Conservation (phyloP, 2,797 vertebrate genomes). For the Naso thynnoides region DNA sequence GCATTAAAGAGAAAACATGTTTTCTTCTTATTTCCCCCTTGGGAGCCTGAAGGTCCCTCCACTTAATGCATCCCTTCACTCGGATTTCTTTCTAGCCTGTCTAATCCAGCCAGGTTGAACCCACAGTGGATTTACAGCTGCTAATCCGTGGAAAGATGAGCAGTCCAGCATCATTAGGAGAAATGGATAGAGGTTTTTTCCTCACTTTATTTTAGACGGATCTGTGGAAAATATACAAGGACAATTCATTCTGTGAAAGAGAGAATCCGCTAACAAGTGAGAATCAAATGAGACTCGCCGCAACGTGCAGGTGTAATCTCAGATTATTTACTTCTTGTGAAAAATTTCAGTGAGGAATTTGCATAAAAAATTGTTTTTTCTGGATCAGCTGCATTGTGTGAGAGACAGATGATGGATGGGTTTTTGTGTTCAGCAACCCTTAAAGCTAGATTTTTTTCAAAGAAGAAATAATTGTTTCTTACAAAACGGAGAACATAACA, state of each 20-base stretch:
- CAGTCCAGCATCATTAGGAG: constrained; percentile 44
- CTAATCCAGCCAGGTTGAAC: constrained; percentile 61
- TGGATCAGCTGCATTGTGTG: not conserved
- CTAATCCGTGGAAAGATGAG: constrained; percentile 61
- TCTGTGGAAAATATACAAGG: constrained; percentile 26
- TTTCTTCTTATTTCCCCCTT: constrained; percentile 27
- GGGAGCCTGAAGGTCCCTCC: constrained; percentile 24
- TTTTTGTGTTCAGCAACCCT: not conserved
- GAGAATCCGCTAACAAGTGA: not conserved
- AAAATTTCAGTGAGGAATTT: not conserved
- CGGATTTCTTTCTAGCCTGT: constrained; percentile 44
- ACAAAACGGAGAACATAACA: no score
- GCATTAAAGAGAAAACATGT: constrained; percentile 37
- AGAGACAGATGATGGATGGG: not conserved
- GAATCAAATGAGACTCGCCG: not conserved
- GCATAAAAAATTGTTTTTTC: not conserved
- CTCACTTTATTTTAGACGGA: constrained; percentile 8
- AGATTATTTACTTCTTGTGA: not conserved
- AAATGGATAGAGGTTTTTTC: constrained; percentile 42
- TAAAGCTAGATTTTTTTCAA: not conserved
- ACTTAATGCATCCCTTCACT: constrained; percentile 22
- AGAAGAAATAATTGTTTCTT: not conserved
- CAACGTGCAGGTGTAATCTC: constrained; percentile 10
- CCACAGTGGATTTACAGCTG: constrained; percentile 60
- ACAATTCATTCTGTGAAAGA: constrained; percentile 16